Conservation (phyloP, 2,888 invertebrate genomes). For the Macrosiphum euphorbiae region DNA sequence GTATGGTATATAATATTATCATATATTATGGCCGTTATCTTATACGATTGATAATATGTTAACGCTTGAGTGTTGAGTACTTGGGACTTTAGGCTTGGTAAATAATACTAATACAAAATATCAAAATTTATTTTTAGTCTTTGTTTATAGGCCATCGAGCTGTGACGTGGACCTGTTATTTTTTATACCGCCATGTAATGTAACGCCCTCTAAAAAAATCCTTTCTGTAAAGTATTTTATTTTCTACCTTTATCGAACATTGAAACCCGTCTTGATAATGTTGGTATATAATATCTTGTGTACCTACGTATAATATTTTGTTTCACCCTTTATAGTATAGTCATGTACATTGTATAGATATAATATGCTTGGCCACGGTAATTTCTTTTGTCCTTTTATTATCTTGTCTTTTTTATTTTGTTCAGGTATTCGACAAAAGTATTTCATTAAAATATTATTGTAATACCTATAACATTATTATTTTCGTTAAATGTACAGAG, state of each 20-base stretch:
- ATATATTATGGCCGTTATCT: neutral
- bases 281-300: neutral
- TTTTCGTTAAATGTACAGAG: neutral
- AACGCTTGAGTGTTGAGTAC: neutral
- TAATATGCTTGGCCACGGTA: neutral
- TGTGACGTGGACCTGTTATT: conserved; percentile 44
- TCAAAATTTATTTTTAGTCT: neutral
- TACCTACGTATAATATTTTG: conserved; percentile 21
- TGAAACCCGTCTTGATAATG: conserved; percentile 16
- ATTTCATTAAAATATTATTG: neutral
- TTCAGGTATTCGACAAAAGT: conserved; percentile 26
- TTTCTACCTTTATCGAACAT: conserved; percentile 1
- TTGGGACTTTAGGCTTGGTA: neutral
- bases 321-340: conserved; percentile 40
- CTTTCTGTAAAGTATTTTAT: conserved; percentile 32
- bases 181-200: neutral
- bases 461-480: neutral
- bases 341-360: neutral
- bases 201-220: conserved; percentile 37
- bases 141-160: conserved; percentile 28
- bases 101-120: neutral
- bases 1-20: neutral
- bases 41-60: neutral
- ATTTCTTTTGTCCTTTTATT: conserved; percentile 50
- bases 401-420: conserved; percentile 12